phyloP scores from a whole-genome alignment of 92 coral and sea anemone genomes.

The Epizoanthus fatuus region DNA sequence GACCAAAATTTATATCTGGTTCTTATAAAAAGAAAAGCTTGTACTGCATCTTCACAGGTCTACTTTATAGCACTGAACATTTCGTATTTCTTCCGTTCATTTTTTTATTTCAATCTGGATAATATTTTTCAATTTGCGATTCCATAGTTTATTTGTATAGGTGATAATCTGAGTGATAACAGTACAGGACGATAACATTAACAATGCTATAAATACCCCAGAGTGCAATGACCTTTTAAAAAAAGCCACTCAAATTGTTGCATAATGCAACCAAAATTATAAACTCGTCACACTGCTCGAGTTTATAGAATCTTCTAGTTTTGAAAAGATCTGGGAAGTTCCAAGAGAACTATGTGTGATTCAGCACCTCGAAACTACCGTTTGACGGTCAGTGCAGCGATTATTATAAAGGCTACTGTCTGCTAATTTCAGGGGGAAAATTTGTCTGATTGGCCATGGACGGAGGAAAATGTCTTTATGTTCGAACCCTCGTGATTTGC shows the following conservation, averaged over 20 bases:
- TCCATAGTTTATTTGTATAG: not conserved
- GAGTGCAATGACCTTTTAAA: not conserved
- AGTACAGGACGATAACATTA: no score
- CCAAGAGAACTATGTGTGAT: not conserved
- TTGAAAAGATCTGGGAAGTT: not conserved
- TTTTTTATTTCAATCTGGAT: not conserved
- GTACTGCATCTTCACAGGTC: not conserved
- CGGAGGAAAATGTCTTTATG: no score
- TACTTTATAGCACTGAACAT: not conserved
- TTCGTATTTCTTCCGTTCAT: no score
- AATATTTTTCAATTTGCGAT: not conserved
- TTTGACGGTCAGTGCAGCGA: not conserved
- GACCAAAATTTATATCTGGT: no score
- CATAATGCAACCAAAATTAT: not conserved
- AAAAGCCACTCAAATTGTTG: not conserved
- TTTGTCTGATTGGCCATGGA: not conserved
- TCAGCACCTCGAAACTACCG: not conserved
- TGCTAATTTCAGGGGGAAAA: not conserved
- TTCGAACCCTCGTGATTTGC: constrained; percentile 2
- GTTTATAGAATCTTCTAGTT: not conserved
- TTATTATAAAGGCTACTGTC: not conserved
- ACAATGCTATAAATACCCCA: not conserved
- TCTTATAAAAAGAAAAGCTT: no score
- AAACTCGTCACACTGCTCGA: no score
- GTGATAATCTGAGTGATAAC: no score